Percentiles rank a stretch among this genome's conserved stretches.
Conservation (phyloP, 1,140 invertebrate species). For the Drosophila equinoxialis region DNA sequence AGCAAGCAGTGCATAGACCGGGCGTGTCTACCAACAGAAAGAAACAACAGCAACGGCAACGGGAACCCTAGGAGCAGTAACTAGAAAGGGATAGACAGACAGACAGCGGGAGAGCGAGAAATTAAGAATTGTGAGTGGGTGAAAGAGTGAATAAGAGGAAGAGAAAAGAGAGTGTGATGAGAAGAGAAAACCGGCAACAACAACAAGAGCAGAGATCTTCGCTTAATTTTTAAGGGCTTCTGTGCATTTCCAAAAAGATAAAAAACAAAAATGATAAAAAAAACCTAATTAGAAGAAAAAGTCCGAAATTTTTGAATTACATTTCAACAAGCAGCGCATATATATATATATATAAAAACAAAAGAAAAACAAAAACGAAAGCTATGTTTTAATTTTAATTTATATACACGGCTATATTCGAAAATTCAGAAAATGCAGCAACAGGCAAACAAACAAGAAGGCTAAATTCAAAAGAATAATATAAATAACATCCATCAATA, state of each 20-base stretch:
- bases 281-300: constrained; percentile 44
- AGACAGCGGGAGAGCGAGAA: constrained; percentile 17
- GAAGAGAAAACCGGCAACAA: constrained; percentile 18
- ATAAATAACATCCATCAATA: neutral
- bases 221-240: constrained; percentile 45
- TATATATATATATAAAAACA: neutral
- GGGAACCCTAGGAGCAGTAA: constrained; percentile 16
- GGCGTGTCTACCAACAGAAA: constrained; percentile 22
- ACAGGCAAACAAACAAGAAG: neutral
- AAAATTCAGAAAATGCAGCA: constrained; percentile 44
- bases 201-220: constrained; percentile 54
- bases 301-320: constrained; percentile 45
- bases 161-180: constrained; percentile 28
- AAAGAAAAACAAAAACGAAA: constrained; percentile 49
- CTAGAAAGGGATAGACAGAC: constrained; percentile 22
- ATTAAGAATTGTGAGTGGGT: constrained; percentile 7
- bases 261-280: constrained; percentile 30
- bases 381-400: constrained; percentile 79
- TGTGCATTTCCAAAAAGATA: constrained; percentile 42
- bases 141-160: neutral
- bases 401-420: constrained; percentile 63
- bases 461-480: constrained; percentile 24
- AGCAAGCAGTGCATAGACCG: constrained; percentile 32
- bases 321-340: constrained; percentile 60
- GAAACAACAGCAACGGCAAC: constrained; percentile 27